Conservation (phyloP, 2,888 invertebrate species). For the Gastracanthus pulcherrimus region DNA sequence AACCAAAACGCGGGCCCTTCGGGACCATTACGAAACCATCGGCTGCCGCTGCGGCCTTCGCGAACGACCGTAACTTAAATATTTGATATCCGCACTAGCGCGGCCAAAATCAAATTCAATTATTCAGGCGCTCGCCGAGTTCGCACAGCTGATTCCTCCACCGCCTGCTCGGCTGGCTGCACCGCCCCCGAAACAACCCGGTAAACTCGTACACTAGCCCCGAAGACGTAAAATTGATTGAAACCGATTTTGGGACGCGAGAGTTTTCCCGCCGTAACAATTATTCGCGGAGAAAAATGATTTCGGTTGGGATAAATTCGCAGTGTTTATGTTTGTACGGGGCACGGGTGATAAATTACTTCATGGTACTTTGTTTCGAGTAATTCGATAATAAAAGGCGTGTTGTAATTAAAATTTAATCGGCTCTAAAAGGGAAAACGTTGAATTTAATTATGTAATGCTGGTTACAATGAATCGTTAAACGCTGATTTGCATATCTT, state of each 20-base stretch:
- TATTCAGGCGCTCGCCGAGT: conserved; percentile 35
- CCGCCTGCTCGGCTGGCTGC: no score
- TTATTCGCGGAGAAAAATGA: neutral
- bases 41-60: neutral
- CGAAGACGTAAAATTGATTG: conserved; percentile 19
- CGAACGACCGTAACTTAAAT: conserved; percentile 10
- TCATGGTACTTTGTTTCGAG: neutral
- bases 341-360: neutral
- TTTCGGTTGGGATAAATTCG: neutral
- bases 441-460: neutral
- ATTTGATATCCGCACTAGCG: conserved; percentile 28
- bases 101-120: conserved; percentile 51
- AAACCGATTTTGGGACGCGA: neutral
- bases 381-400: neutral
- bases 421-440: neutral
- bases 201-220: conserved; percentile 17
- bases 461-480: conserved; percentile 1
- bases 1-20: conserved; percentile 12
- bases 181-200: neutral
- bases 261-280: neutral
- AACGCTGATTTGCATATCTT: neutral
- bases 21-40: conserved; percentile 37
- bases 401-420: conserved; percentile 2
- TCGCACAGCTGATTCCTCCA: conserved; percentile 17
- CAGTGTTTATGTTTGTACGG: neutral